Percentiles rank a stretch among this genome's conserved stretches.
Conservation (phyloP, 2,888 invertebrate genomes). For the Rosalia funebris region DNA sequence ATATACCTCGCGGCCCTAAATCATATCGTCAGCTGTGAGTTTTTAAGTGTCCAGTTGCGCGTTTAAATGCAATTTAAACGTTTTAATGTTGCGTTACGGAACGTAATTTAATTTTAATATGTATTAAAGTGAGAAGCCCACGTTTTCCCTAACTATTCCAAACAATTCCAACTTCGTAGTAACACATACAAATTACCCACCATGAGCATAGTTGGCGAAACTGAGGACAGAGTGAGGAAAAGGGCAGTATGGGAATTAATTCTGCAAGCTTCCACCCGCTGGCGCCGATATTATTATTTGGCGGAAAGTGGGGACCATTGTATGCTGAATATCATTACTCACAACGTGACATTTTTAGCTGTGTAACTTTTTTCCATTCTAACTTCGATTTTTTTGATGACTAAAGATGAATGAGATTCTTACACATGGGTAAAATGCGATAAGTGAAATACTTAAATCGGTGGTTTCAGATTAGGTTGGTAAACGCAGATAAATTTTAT, state of each 20-base stretch:
- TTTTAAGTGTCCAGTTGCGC: not conserved
- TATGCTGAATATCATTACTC: too few relatives aligned
- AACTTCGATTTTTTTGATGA: too few relatives aligned
- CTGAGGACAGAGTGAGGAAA: conserved; percentile 4
- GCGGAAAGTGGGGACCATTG: too few relatives aligned
- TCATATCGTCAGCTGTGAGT: not conserved
- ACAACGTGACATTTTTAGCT: too few relatives aligned
- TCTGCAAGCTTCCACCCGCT: too few relatives aligned
- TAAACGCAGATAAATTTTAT: too few relatives aligned
- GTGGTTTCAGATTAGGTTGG: too few relatives aligned
- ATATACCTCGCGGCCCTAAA: not conserved
- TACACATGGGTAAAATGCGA: too few relatives aligned
- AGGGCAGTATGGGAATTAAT: not conserved
- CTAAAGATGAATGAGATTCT: too few relatives aligned
- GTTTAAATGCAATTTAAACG: conserved; percentile 5
- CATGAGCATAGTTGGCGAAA: conserved; percentile 14
- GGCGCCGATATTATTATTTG: too few relatives aligned
- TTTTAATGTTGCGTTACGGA: conserved; percentile 4
- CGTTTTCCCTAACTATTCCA: conserved; percentile 14
- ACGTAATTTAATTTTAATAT: conserved; percentile 23
- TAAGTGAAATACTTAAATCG: too few relatives aligned
- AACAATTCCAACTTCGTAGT: conserved; percentile 19
- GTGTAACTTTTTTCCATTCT: too few relatives aligned
- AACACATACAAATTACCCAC: conserved; percentile 14
- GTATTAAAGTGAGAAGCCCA: conserved; percentile 20